Evolutionary conservation across 2,797 vertebrate genomes (phyloP).

Genomic region (Naso thynnoides): DNA sequence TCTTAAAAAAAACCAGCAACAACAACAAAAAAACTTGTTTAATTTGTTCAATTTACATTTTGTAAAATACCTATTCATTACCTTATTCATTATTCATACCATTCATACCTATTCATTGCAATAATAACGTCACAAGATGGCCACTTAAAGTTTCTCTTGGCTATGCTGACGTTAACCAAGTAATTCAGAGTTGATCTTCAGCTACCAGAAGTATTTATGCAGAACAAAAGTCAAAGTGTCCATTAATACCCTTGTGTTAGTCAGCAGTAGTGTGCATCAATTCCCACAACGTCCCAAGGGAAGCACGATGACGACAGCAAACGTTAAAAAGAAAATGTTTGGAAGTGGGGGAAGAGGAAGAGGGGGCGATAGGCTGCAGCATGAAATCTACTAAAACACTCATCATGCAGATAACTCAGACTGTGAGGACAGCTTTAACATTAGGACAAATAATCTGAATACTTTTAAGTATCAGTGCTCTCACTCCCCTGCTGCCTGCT

Average conservation of each 20-base stretch:
- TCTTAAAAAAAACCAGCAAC: background rate
- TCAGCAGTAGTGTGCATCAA: constrained; percentile 54
- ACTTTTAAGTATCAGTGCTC: background rate
- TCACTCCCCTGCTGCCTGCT: constrained; percentile 18
- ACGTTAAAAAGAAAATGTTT: constrained; percentile 49
- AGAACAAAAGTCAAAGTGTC: constrained; percentile 28
- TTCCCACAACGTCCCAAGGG: constrained; percentile 65
- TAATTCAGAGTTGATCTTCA: constrained; percentile 23
- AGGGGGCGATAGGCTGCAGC: constrained; percentile 16
- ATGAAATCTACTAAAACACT: constrained; percentile 16
- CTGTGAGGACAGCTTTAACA: constrained; percentile 12
- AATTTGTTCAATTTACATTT: background rate
- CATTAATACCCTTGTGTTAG: constrained; percentile 46
- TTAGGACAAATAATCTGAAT: constrained; percentile 17
- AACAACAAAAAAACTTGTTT: background rate
- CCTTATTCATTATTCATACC: too few relatives aligned
- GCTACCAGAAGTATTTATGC: constrained; percentile 34
- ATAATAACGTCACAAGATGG: background rate
- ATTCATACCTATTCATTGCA: background rate
- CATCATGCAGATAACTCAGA: constrained; percentile 16
- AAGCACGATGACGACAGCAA: constrained; percentile 65
- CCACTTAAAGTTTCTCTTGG: constrained; percentile 22
- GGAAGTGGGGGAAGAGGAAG: constrained; percentile 36
- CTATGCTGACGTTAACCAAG: constrained; percentile 2
- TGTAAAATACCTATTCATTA: background rate